A percentile compares a stretch with the other conserved stretches of the same genome.
phyloP scores from a whole-genome alignment of 1,140 invertebrate genomes.

The Drosophila asahinai region DNA sequence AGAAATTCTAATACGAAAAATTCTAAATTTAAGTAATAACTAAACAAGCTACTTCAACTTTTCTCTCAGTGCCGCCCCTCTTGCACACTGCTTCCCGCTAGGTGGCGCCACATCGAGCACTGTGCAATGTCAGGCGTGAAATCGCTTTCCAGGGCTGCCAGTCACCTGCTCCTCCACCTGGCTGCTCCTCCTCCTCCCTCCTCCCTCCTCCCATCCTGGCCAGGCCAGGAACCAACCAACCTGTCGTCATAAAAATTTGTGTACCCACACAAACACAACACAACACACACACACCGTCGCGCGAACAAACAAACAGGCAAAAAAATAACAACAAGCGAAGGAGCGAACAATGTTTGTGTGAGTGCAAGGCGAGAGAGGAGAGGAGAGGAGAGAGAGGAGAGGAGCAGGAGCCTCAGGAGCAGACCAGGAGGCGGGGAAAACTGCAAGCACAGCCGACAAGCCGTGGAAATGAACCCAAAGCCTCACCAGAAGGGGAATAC shows the following conservation, averaged over 20 bases:
- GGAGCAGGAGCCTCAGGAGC: slow-evolving; percentile 8
- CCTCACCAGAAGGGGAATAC: slow-evolving; percentile 15
- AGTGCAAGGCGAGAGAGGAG: not conserved
- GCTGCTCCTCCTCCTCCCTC: not conserved
- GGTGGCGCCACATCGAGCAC: slow-evolving; percentile 60
- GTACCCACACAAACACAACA: slow-evolving; percentile 48
- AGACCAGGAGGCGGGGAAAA: not conserved
- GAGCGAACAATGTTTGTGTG: slow-evolving; percentile 50
- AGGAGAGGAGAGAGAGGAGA: slow-evolving; percentile 12
- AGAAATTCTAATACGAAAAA: no score
- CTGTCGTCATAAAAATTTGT: slow-evolving; percentile 82
- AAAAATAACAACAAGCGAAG: slow-evolving; percentile 28
- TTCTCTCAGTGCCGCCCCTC: not conserved
- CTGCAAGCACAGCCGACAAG: slow-evolving; percentile 13
- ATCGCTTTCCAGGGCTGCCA: slow-evolving; percentile 71
- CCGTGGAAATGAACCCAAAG: slow-evolving; percentile 1
- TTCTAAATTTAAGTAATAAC: no score
- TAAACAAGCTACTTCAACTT: not conserved
- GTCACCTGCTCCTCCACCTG: slow-evolving; percentile 12
- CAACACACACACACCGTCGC: slow-evolving; percentile 35
- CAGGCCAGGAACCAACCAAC: slow-evolving; percentile 58
- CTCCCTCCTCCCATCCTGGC: not conserved
- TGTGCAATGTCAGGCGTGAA: slow-evolving; percentile 72
- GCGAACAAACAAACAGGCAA: slow-evolving; percentile 30
- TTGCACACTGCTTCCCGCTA: slow-evolving; percentile 25